These are phyloP conservation scores for Diplogasteroides magnus DNA, from an alignment of 1,140 invertebrate genomes.

Conservation along the genomic window DNA sequence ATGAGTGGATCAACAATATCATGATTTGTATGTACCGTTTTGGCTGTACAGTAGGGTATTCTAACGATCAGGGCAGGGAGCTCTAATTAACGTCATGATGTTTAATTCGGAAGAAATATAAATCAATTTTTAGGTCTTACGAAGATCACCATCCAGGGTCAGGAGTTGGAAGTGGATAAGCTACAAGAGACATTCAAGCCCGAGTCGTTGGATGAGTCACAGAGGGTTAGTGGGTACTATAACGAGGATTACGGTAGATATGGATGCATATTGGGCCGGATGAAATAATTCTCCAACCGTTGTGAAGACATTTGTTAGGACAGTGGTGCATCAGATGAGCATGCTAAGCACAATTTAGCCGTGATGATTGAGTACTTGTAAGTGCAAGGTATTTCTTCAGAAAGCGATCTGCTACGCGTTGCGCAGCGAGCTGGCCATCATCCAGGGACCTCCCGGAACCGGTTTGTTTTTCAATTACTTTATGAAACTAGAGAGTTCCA, in stretches of 20 bases:
- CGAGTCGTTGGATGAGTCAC: background rate
- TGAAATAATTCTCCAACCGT: too few relatives aligned
- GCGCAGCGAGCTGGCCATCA: constrained; percentile 63
- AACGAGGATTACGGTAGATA: constrained; percentile 18
- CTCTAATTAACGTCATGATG: too few relatives aligned
- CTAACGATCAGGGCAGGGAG: too few relatives aligned
- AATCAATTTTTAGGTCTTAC: constrained; percentile 6
- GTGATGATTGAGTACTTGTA: too few relatives aligned
- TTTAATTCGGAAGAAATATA: background rate
- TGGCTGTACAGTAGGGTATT: too few relatives aligned
- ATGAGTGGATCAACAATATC: too few relatives aligned
- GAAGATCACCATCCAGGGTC: constrained; percentile 2
- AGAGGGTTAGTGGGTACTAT: constrained; percentile 45
- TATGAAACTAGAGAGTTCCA: background rate
- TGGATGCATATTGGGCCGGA: too few relatives aligned
- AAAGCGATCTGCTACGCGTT: constrained; percentile 58
- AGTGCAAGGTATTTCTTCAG: too few relatives aligned
- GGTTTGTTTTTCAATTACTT: constrained; percentile 55
- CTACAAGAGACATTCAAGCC: constrained; percentile 3
- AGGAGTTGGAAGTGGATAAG: constrained; percentile 7
- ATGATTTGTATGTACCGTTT: too few relatives aligned
- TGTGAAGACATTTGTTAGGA: constrained; percentile 33
- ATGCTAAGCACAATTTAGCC: background rate
- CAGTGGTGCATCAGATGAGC: constrained; percentile 4
- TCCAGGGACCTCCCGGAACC: constrained; percentile 73